A percentile compares a stretch with the other conserved stretches of the same genome.
These are phyloP conservation scores for Lagria hirta DNA, from an alignment of 2,888 invertebrate species.

Conservation along the genomic window DNA sequence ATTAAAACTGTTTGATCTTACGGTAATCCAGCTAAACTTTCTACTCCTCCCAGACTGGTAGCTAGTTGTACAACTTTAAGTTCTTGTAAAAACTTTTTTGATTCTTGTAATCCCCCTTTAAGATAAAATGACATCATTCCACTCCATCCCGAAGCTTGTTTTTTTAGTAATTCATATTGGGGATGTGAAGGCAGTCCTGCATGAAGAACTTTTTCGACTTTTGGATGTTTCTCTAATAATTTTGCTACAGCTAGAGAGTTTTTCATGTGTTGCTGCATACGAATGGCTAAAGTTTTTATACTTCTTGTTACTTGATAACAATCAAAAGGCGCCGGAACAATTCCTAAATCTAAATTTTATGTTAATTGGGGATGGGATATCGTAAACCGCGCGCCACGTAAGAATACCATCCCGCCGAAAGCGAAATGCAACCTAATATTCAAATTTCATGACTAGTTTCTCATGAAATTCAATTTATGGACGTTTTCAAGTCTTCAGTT, in stretches of 20 bases:
- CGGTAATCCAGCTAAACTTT: conserved; percentile 94
- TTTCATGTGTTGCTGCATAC: conserved; percentile 87
- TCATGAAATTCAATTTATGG: too few species aligned
- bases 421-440: too few species aligned
- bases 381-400: too few species aligned
- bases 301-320: conserved; percentile 92
- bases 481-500: too few species aligned
- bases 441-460: too few species aligned
- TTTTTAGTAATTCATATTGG: conserved; percentile 76
- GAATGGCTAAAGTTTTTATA: conserved; percentile 86
- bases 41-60: conserved; percentile 94
- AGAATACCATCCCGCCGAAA: too few species aligned
- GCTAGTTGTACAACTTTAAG: conserved; percentile 84
- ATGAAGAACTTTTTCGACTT: conserved; percentile 79
- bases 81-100: conserved; percentile 70
- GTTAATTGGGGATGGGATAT: too few species aligned
- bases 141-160: conserved; percentile 84
- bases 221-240: conserved; percentile 78
- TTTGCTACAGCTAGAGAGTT: conserved; percentile 77
- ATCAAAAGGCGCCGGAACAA: conserved; percentile 95
- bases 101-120: conserved; percentile 72
- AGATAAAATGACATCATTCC: conserved; percentile 91
- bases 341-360: conserved; percentile 71
- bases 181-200: conserved; percentile 86
- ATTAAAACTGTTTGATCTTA: conserved; percentile 57